Base-by-base conservation (phyloP, 2,113 vertebrate species). In the Elanus axillaris region DNA sequence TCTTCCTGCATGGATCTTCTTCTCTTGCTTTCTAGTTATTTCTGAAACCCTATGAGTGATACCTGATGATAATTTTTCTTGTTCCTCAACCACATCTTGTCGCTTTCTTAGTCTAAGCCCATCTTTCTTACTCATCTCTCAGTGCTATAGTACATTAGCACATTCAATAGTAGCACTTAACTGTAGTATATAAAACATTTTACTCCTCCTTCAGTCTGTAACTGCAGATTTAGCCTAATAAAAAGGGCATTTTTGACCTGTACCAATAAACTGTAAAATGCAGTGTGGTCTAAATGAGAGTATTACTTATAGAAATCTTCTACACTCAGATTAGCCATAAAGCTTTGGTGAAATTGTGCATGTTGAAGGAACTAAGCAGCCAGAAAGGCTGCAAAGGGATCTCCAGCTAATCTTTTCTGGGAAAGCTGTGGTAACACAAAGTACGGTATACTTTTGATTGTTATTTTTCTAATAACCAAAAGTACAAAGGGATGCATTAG, bases 191-290 rank as follows among this genome's bases (percentile, higher is more conserved):
- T 92, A 92, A 96, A 96, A 47, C 42, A 86, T 73, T 95, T 93
- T 88, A 48, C 32, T 88, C 25, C 32, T 86, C 19, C 36, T 96
- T 87, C 53, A 73, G 36, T 78, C 56, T 89, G 14, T 87, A 94
- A 85, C 69, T 91, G 53, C 84, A 86, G 48, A 77, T 88, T 76
- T 92, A 71, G 55, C 40, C 29, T 86, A 93, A 93, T 80, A 86
- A 95, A 94, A 94, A 58, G 27, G 63, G 9, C 50, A 66, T 63
- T 95, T 97, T 90, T 92, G 59, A 88, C 72, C 63, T 90, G 63
- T 74, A 27, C 76, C 86, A 63, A 68, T 94, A 77, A 90, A 80
- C 59, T 71, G 32, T 80, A 84, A 93, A 90, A 86, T 66, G 21
- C 16, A n/a, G 55, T 67, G 45, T 88, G 42, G 55, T 67, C 59